phyloP scores from a whole-genome alignment of 2,113 vertebrate species.

The Protobothrops flavoviridis region DNA sequence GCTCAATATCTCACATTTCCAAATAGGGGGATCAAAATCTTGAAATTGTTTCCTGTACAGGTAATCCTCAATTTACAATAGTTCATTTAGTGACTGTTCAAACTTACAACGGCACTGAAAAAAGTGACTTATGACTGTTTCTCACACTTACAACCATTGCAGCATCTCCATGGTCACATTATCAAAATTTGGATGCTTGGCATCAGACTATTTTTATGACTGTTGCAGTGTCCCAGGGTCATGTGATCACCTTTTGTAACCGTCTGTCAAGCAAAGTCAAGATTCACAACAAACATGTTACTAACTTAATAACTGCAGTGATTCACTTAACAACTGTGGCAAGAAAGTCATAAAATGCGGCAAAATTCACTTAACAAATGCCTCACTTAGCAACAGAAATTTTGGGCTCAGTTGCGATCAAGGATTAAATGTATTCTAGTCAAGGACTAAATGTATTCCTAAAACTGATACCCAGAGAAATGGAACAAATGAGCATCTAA shows the following conservation, averaged over 20 bases:
- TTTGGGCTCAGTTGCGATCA: neutral
- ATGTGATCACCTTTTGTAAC: neutral
- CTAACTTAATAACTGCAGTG: neutral
- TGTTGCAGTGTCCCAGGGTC: neutral
- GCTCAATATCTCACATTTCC: neutral
- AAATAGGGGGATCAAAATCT: neutral
- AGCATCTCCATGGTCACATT: neutral
- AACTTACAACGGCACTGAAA: neutral
- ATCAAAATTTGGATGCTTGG: neutral
- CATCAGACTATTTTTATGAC: neutral
- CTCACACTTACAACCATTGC: neutral
- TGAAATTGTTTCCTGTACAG: neutral
- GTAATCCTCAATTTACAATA: neutral
- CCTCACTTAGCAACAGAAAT: neutral
- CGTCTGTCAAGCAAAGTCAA: neutral
- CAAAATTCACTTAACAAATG: neutral
- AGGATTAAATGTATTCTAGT: neutral
- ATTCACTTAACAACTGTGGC: neutral
- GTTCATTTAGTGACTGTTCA: neutral
- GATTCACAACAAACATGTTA: neutral
- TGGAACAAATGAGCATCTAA: neutral
- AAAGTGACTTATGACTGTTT: neutral
- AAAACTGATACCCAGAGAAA: neutral
- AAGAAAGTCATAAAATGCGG: neutral
- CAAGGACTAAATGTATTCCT: neutral